Evolutionary conservation across 2,113 vertebrate species (phyloP).

Genomic region (Cyprinodon brontotheroides): DNA sequence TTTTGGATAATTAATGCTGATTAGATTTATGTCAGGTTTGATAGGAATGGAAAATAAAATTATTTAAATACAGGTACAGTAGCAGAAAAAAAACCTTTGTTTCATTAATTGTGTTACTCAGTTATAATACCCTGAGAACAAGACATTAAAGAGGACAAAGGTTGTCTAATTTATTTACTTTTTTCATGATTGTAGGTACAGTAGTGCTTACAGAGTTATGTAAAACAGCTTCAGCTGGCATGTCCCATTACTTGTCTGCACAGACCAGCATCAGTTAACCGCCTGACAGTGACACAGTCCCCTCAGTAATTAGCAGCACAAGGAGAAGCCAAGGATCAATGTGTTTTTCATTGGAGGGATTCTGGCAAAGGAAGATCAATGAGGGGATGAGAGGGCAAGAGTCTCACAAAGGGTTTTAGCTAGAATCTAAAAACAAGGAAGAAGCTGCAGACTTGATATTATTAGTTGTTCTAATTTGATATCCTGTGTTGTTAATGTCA

Average conservation of each 20-base stretch:
- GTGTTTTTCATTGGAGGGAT: slow-evolving; percentile 65
- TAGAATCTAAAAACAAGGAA: slow-evolving; percentile 4
- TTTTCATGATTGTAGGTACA: neutral
- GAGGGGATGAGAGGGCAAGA: slow-evolving; percentile 27
- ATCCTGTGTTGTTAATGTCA: slow-evolving; percentile 49
- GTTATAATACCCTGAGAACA: no score
- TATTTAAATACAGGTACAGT: slow-evolving; percentile 45
- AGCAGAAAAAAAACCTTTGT: no score
- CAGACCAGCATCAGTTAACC: slow-evolving; percentile 66
- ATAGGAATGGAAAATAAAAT: slow-evolving; percentile 10
- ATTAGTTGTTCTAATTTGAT: slow-evolving; percentile 53
- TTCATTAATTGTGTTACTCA: no score
- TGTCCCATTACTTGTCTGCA: slow-evolving; percentile 61
- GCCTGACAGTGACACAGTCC: slow-evolving; percentile 69
- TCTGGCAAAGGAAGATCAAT: slow-evolving; percentile 65
- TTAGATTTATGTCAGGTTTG: slow-evolving; percentile 7
- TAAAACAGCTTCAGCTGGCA: slow-evolving; percentile 57
- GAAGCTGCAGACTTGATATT: slow-evolving; percentile 30
- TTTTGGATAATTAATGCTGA: neutral
- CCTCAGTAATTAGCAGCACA: slow-evolving; percentile 76
- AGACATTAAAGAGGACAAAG: no score
- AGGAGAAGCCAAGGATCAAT: slow-evolving; percentile 72
- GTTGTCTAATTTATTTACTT: no score
- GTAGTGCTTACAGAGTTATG: slow-evolving; percentile 58
- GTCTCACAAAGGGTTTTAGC: slow-evolving; percentile 40